Evolutionary conservation across 2,888 invertebrate species (phyloP).

Genomic region (Miltochrista miniata): DNA sequence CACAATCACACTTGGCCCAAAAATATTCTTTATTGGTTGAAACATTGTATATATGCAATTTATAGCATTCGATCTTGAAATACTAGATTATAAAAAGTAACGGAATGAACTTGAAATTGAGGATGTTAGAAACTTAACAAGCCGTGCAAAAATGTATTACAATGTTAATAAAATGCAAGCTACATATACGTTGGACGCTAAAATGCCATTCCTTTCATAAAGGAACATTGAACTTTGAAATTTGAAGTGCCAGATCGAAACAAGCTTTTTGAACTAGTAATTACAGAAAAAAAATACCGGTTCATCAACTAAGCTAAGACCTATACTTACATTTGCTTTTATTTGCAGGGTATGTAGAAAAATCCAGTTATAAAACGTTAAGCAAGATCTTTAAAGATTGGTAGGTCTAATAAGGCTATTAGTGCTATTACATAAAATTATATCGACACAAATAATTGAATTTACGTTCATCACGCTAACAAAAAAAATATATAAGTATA

Average conservation of each 20-base stretch:
- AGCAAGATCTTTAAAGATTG: background rate
- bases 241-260: conserved; percentile 9
- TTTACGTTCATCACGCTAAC: conserved; percentile 12
- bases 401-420: background rate
- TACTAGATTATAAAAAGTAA: conserved; percentile 16
- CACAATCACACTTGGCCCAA: too few relatives aligned
- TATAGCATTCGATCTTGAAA: background rate
- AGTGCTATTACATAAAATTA: background rate
- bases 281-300: conserved; percentile 9
- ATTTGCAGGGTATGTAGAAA: conserved; percentile 1
- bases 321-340: conserved; percentile 15
- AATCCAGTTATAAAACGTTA: conserved; percentile 7
- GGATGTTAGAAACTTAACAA: conserved; percentile 9
- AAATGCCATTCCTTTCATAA: conserved; percentile 1
- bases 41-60: background rate
- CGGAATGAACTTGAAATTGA: conserved; percentile 15
- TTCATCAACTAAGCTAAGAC: background rate
- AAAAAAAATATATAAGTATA: conserved; percentile 21
- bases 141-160: conserved; percentile 11
- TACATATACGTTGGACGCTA: conserved; percentile 1
- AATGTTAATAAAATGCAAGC: conserved; percentile 7
- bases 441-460: conserved; percentile 2
- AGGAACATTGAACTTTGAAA: conserved; percentile 28
- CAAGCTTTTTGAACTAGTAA: conserved; percentile 15
- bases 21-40: too few relatives aligned